phyloP scores from a whole-genome alignment of 1,140 invertebrate species.

The Agraylea sexmaculata region DNA sequence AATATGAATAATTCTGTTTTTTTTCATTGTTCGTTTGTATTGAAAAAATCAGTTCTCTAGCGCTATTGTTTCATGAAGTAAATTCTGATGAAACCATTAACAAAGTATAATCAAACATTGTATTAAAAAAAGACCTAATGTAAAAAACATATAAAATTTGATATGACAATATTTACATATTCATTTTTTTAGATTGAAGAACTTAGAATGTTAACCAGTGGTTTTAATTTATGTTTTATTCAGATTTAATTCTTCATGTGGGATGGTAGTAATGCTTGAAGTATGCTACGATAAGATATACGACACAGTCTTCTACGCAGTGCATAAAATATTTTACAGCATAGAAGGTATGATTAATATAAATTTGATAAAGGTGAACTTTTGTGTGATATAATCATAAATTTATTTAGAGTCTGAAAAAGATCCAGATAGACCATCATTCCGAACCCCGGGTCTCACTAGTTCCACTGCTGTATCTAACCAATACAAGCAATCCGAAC shows the following conservation, averaged over 20 bases:
- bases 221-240: conserved; percentile 3
- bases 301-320: conserved; percentile 12
- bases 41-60: no score
- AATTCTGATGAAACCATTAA: not conserved
- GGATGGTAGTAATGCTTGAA: conserved; percentile 6
- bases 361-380: not conserved
- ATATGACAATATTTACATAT: not conserved
- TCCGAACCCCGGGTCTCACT: conserved; percentile 12
- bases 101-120: not conserved
- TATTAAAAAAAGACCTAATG: not conserved
- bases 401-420: conserved; percentile 17
- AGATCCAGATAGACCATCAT: conserved; percentile 10
- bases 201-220: no score
- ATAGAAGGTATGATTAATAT: conserved; percentile 11
- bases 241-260: conserved; percentile 15
- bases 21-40: no score
- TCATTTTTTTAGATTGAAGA: no score
- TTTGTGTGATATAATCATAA: not conserved
- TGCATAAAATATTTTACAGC: conserved; percentile 14
- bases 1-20: no score
- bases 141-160: not conserved
- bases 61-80: no score
- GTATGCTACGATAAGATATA: conserved; percentile 15
- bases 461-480: conserved; percentile 9
- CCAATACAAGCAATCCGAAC: conserved; percentile 16